A percentile compares a stretch with the other conserved stretches of the same genome.
phyloP scores from a whole-genome alignment of 2,113 vertebrate genomes.

The Plestiodon gilberti region DNA sequence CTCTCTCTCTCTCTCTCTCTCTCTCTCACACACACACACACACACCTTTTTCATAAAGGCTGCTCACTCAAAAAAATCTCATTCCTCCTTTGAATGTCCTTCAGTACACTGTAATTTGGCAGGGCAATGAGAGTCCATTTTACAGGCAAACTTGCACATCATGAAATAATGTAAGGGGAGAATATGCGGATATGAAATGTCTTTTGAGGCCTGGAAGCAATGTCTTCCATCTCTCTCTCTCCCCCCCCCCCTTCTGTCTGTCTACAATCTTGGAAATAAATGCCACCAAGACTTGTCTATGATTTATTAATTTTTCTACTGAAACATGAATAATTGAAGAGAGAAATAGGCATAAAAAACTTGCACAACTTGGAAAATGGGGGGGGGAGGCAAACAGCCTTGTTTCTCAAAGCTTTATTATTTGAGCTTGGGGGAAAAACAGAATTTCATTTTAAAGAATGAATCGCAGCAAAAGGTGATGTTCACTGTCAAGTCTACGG shows the following conservation, averaged over 20 bases:
- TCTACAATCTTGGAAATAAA: constrained; percentile 65
- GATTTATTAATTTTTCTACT: constrained; percentile 65
- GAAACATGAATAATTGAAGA: constrained; percentile 58
- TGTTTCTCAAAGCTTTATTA: constrained; percentile 22
- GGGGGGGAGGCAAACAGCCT: neutral
- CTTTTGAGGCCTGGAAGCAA: neutral
- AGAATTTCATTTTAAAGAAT: constrained; percentile 35
- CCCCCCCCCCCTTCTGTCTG: too few relatives aligned
- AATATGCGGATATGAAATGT: constrained; percentile 5
- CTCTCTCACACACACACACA: constrained; percentile 13
- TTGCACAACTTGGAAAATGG: neutral
- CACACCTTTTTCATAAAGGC: neutral
- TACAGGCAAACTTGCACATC: constrained; percentile 52
- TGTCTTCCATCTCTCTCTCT: neutral
- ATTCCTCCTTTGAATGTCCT: constrained; percentile 60
- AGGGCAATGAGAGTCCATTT: constrained; percentile 69
- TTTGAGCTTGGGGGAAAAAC: neutral
- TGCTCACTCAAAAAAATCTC: constrained; percentile 47
- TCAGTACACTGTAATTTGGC: constrained; percentile 66
- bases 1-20: constrained; percentile 25
- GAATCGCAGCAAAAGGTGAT: neutral
- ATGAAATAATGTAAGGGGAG: constrained; percentile 52
- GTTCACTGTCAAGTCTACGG: neutral
- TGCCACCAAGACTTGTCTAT: constrained; percentile 53
- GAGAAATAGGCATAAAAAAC: constrained; percentile 45